Evolutionary conservation across 2,888 invertebrate species (phyloP).

Genomic region (Drosophila kambysellisi): DNA sequence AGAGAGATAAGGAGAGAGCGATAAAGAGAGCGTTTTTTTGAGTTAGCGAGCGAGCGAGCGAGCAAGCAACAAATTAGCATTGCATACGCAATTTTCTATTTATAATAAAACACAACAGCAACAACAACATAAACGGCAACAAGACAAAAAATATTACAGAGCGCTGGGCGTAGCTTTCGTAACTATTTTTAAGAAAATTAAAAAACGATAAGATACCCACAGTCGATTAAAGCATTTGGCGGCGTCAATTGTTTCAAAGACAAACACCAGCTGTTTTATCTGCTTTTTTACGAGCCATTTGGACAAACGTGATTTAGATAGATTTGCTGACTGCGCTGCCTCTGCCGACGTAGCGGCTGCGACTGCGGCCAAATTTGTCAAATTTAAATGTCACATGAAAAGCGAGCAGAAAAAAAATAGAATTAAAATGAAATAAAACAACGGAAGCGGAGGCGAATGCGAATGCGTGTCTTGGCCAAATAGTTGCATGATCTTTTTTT

Average conservation of each 20-base stretch:
- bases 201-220: conserved; percentile 49
- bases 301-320: conserved; percentile 34
- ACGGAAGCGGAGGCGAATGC: conserved; percentile 63
- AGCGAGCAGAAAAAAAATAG: conserved; percentile 13
- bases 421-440: conserved; percentile 19
- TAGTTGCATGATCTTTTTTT: conserved; percentile 71
- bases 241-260: conserved; percentile 19
- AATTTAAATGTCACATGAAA: conserved; percentile 69
- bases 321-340: conserved; percentile 40
- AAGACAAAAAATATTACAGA: conserved; percentile 32
- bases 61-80: conserved; percentile 70
- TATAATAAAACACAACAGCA: conserved; percentile 68
- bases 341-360: conserved; percentile 20
- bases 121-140: conserved; percentile 28
- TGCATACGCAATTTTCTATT: conserved; percentile 83
- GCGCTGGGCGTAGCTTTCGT: conserved; percentile 52
- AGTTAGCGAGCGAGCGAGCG: conserved; percentile 34
- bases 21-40: conserved; percentile 26
- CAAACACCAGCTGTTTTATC: conserved; percentile 43
- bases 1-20: conserved; percentile 16
- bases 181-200: conserved; percentile 26
- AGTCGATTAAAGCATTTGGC: conserved; percentile 39
- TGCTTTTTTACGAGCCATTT: conserved; percentile 30
- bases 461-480: conserved; percentile 68
- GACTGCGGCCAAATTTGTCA: conserved; percentile 44